Conservation (phyloP, 2,797 vertebrate species). For the Coregonus suidteri region DNA sequence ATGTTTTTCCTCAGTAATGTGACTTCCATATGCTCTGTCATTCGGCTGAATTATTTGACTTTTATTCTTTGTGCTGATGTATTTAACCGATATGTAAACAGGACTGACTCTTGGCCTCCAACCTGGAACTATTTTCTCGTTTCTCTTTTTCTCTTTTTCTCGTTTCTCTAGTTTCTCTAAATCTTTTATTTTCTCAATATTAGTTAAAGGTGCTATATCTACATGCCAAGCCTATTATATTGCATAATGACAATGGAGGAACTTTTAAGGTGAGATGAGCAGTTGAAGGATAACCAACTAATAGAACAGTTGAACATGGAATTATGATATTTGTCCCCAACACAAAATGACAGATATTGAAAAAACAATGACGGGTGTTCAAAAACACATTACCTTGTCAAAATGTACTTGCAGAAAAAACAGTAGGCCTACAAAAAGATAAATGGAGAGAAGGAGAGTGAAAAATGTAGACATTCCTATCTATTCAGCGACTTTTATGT, state of each 20-base stretch:
- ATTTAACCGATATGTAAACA: background rate
- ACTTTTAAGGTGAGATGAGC: background rate
- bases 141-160: background rate
- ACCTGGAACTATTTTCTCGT: background rate
- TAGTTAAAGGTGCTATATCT: background rate
- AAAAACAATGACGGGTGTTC: background rate
- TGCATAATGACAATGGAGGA: background rate
- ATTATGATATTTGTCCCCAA: background rate
- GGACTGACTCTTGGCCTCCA: background rate
- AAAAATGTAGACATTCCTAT: constrained; percentile 64
- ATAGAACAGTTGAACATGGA: background rate
- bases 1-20: too few relatives aligned
- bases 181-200: background rate
- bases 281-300: background rate
- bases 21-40: background rate
- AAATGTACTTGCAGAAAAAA: background rate
- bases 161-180: background rate
- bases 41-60: constrained; percentile 30
- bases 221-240: background rate
- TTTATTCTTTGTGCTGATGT: background rate
- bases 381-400: background rate
- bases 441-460: constrained; percentile 59
- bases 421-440: constrained; percentile 11
- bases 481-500: constrained; percentile 72
- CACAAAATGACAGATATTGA: background rate